Evolutionary conservation across 2,888 invertebrate species (phyloP).

Genomic region (Antheraea yamamai): DNA sequence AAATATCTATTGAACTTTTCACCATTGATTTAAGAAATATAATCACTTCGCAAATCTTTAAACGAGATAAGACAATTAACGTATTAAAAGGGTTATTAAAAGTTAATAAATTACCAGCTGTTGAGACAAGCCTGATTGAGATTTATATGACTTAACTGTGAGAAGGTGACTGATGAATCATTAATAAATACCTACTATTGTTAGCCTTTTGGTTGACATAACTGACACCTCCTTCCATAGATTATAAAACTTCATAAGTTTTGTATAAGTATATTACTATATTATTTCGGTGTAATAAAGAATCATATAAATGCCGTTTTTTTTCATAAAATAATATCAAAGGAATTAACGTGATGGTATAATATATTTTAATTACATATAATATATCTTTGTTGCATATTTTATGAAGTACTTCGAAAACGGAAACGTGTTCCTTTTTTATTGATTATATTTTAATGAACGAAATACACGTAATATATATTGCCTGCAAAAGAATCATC

Average conservation of each 20-base stretch:
- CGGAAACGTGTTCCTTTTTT: neutral
- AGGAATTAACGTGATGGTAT: neutral
- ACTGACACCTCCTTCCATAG: neutral
- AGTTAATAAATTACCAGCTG: constrained; percentile 43
- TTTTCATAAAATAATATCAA: neutral
- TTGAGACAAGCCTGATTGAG: constrained; percentile 38
- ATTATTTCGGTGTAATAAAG: neutral
- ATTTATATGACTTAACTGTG: constrained; percentile 45
- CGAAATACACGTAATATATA: neutral
- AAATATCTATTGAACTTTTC: too few relatives aligned
- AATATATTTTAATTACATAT: constrained; percentile 9
- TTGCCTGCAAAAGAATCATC: neutral
- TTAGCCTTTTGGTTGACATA: neutral
- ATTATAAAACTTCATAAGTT: constrained; percentile 1
- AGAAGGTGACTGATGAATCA: constrained; percentile 20
- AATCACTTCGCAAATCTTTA: constrained; percentile 18
- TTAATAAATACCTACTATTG: neutral
- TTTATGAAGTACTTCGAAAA: neutral
- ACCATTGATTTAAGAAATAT: constrained; percentile 27
- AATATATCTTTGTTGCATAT: constrained; percentile 3
- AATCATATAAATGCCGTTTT: neutral
- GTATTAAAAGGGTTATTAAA: constrained; percentile 36
- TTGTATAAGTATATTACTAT: neutral
- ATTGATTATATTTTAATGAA: neutral
- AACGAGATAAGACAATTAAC: constrained; percentile 31